phyloP scores from a whole-genome alignment of 2,797 vertebrate genomes.

The Helostoma temminkii region DNA sequence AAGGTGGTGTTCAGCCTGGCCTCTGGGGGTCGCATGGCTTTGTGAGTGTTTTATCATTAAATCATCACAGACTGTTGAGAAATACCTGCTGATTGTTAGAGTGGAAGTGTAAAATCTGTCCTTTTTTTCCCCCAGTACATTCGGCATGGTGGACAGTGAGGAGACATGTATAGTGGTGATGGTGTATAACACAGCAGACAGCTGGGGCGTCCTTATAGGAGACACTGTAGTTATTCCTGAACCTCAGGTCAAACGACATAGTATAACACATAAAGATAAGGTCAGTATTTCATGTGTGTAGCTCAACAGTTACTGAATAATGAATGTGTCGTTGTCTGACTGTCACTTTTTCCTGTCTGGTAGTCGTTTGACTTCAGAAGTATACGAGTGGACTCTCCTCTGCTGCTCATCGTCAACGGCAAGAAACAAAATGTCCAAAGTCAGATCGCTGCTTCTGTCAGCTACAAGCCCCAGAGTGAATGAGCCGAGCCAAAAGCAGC shows the following conservation, averaged over 20 bases:
- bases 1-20: slow-evolving; percentile 94
- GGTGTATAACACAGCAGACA: slow-evolving; percentile 93
- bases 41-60: slow-evolving; percentile 82
- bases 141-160: slow-evolving; percentile 89
- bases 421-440: slow-evolving; percentile 88
- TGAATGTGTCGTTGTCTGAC: not conserved
- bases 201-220: slow-evolving; percentile 93
- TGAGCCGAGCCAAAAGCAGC: slow-evolving; percentile 62
- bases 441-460: slow-evolving; percentile 88
- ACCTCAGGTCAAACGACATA: slow-evolving; percentile 88
- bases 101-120: not conserved
- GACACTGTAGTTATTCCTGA: slow-evolving; percentile 93
- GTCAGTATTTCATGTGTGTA: slow-evolving; percentile 68
- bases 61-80: not conserved
- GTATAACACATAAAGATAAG: slow-evolving; percentile 88
- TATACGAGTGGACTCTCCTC: slow-evolving; percentile 91
- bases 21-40: slow-evolving; percentile 90
- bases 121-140: slow-evolving; percentile 82
- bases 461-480: slow-evolving; percentile 88
- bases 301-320: not conserved
- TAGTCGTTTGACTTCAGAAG: slow-evolving; percentile 90
- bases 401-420: slow-evolving; percentile 91
- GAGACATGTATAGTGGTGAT: slow-evolving; percentile 90
- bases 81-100: not conserved
- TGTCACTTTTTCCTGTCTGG: slow-evolving; percentile 2